phyloP scores from a whole-genome alignment of 2,888 invertebrate species.

The Aethes cnicana region DNA sequence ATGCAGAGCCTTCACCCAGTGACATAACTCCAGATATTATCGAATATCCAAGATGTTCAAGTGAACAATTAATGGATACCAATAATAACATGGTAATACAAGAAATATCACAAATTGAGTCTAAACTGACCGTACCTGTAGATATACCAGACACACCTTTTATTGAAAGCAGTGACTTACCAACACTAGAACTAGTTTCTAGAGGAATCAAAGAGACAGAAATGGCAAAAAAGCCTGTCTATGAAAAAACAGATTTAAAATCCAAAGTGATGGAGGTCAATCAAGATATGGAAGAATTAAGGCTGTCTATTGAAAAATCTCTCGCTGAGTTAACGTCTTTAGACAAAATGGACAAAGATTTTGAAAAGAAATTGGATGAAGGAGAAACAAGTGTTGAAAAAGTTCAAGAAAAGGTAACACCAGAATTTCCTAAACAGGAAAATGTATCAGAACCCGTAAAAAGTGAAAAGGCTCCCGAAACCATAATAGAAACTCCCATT shows the following conservation, averaged over 20 bases:
- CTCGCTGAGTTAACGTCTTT: conserved; percentile 65
- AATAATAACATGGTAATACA: conserved; percentile 65
- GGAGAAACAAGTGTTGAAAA: conserved; percentile 7
- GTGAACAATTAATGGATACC: conserved; percentile 54
- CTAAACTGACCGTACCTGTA: conserved; percentile 42
- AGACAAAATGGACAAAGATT: conserved; percentile 56
- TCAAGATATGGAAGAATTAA: conserved; percentile 71
- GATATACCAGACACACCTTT: conserved; percentile 45
- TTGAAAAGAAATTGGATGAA: conserved; percentile 42
- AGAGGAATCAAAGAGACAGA: conserved; percentile 41
- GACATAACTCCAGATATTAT: conserved; percentile 60
- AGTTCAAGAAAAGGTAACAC: not conserved
- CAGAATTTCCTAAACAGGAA: not conserved
- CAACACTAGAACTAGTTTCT: conserved; percentile 40
- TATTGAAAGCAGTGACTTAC: conserved; percentile 49
- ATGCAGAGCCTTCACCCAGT: conserved; percentile 45
- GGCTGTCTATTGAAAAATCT: conserved; percentile 69
- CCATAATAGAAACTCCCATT: conserved; percentile 28
- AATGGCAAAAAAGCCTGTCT: conserved; percentile 35
- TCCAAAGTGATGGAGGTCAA: conserved; percentile 75
- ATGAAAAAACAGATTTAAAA: conserved; percentile 66
- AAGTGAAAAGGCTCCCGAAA: conserved; percentile 22
- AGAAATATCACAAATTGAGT: conserved; percentile 49
- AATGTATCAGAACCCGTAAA: not conserved
- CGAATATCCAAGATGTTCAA: conserved; percentile 59